Conservation (phyloP, 2,113 vertebrate species). For the Tiliqua scincoides region DNA sequence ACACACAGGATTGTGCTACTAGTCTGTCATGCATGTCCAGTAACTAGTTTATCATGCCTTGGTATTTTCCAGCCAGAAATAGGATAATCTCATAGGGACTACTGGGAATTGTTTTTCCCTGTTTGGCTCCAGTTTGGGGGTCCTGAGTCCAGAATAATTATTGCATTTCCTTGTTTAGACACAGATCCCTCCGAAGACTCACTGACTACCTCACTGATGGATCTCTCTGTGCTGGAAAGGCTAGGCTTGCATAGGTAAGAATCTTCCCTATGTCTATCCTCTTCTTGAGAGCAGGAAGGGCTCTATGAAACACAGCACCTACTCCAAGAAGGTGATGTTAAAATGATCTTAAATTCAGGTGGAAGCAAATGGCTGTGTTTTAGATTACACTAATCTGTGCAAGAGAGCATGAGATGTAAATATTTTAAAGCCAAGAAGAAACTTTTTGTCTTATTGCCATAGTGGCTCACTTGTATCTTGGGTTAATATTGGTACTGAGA, state of each 20-base stretch:
- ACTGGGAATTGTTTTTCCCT: not conserved
- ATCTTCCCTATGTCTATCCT: not conserved
- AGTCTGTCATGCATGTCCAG: not conserved
- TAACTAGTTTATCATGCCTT: not conserved
- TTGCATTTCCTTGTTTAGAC: conserved; percentile 33
- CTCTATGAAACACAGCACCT: not conserved
- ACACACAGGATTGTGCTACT: no score
- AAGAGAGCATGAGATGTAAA: not conserved
- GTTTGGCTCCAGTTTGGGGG: not conserved
- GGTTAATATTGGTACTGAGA: not conserved
- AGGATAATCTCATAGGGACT: not conserved
- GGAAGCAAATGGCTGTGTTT: not conserved
- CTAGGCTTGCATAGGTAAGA: conserved; percentile 80
- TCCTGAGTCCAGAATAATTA: not conserved
- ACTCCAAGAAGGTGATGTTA: not conserved
- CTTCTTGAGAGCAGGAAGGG: not conserved
- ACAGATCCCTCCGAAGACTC: conserved; percentile 59
- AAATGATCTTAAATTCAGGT: not conserved
- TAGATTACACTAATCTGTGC: not conserved
- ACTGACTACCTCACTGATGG: conserved; percentile 48
- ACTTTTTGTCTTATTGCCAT: not conserved
- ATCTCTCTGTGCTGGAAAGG: conserved; percentile 79
- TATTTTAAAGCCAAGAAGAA: not conserved
- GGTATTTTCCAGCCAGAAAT: not conserved
- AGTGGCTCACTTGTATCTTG: not conserved